These are phyloP conservation scores for Stegodyphus dumicola DNA, from an alignment of 1,140 invertebrate genomes.

Conservation along the genomic window DNA sequence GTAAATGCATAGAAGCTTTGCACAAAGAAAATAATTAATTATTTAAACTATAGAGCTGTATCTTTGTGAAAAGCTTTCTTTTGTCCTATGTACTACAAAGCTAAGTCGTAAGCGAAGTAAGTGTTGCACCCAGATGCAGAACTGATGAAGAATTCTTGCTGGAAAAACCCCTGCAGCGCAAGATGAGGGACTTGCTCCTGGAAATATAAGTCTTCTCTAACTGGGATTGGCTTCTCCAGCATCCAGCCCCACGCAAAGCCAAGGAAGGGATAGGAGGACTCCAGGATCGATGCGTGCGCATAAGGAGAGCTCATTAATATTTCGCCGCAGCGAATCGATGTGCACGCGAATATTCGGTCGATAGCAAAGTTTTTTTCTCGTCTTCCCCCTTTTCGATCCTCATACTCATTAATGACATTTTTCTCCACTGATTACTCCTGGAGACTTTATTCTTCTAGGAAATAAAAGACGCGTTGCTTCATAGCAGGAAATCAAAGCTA, in stretches of 20 bases:
- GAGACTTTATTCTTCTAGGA: neutral
- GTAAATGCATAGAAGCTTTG: too few relatives aligned
- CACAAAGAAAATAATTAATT: too few relatives aligned
- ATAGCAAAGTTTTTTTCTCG: neutral
- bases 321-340: conserved; percentile 50
- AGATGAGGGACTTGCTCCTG: neutral
- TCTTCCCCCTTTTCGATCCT: neutral
- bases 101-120: neutral
- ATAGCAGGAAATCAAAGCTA: too few relatives aligned
- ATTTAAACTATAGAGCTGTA: too few relatives aligned
- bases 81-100: neutral
- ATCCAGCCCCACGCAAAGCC: neutral
- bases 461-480: neutral
- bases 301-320: conserved; percentile 37
- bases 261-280: conserved; percentile 12
- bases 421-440: neutral
- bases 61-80: too few relatives aligned
- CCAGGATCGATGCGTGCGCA: conserved; percentile 24
- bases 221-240: conserved; percentile 12
- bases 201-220: neutral
- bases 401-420: too few relatives aligned
- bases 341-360: conserved; percentile 28
- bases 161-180: neutral
- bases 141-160: neutral
- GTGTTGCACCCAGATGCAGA: neutral